A percentile compares a stretch with the other conserved stretches of the same genome.
Conservation (phyloP, 2,888 invertebrate species). For the Dendrolimus houi region DNA sequence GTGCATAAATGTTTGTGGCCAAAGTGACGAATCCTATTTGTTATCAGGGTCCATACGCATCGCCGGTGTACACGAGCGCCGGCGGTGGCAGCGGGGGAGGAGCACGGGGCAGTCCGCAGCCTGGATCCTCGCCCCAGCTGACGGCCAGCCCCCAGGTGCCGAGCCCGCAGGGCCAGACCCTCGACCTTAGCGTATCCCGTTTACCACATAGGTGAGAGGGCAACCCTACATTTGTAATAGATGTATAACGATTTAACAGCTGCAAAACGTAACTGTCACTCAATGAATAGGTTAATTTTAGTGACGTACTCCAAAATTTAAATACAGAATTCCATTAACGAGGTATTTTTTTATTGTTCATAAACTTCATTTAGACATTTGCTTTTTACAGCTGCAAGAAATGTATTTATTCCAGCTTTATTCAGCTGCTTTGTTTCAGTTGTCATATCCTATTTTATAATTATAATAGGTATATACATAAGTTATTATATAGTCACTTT, state of each 20-base stretch:
- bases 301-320: too few species aligned
- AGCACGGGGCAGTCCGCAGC: constrained; percentile 87
- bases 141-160: constrained; percentile 93
- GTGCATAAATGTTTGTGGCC: constrained; percentile 24
- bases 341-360: too few species aligned
- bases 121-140: constrained; percentile 87
- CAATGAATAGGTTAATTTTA: too few species aligned
- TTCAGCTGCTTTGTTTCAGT: too few species aligned
- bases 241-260: constrained; percentile 4
- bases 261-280: too few species aligned
- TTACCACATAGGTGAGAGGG: constrained; percentile 86
- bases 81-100: constrained; percentile 83
- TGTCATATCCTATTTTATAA: too few species aligned
- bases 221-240: constrained; percentile 21
- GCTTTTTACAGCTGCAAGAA: too few species aligned
- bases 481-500: too few species aligned
- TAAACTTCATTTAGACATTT: too few species aligned
- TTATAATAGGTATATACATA: too few species aligned
- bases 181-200: constrained; percentile 92
- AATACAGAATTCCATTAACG: too few species aligned
- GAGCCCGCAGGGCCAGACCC: constrained; percentile 92
- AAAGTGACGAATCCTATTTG: constrained; percentile 23
- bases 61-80: constrained; percentile 85
- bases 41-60: constrained; percentile 84
- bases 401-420: too few species aligned